phyloP scores from a whole-genome alignment of 2,888 invertebrate genomes.

The Pharmacophagus antenor region DNA sequence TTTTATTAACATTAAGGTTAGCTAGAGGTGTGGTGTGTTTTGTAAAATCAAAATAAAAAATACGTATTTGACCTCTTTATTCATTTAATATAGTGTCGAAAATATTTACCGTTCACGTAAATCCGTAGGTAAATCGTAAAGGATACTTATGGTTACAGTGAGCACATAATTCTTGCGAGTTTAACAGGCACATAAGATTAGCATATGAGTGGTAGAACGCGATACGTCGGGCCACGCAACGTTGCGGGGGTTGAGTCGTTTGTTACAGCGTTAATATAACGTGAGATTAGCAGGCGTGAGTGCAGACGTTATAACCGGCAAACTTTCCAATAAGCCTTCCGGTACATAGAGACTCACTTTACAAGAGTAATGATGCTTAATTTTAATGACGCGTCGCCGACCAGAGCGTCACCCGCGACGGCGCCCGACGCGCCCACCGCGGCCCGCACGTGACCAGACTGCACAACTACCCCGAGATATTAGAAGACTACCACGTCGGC shows the following conservation, averaged over 20 bases:
- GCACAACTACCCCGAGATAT: conserved; percentile 63
- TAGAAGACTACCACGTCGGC: conserved; percentile 68
- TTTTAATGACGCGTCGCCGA: conserved; percentile 78
- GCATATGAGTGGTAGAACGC: conserved; percentile 31
- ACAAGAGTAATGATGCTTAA: conserved; percentile 80
- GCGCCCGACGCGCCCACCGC: conserved; percentile 41
- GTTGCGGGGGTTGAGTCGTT: conserved; percentile 55
- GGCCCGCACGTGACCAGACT: conserved; percentile 63
- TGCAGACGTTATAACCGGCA: conserved; percentile 54
- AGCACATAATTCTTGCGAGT: conserved; percentile 28
- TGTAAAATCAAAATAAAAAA: background rate
- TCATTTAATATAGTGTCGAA: conserved; percentile 35
- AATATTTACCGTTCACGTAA: conserved; percentile 29
- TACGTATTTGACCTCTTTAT: background rate
- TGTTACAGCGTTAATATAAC: conserved; percentile 71
- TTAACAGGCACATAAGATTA: conserved; percentile 31
- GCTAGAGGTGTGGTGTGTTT: background rate
- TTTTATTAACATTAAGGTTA: background rate
- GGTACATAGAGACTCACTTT: conserved; percentile 65
- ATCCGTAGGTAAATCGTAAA: conserved; percentile 25
- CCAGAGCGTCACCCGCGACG: conserved; percentile 52
- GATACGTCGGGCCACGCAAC: conserved; percentile 38
- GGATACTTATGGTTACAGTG: conserved; percentile 6
- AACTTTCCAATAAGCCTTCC: conserved; percentile 75
- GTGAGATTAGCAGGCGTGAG: conserved; percentile 67